phyloP scores from a whole-genome alignment of 2,888 invertebrate genomes.

The Macroteleia sp. region DNA sequence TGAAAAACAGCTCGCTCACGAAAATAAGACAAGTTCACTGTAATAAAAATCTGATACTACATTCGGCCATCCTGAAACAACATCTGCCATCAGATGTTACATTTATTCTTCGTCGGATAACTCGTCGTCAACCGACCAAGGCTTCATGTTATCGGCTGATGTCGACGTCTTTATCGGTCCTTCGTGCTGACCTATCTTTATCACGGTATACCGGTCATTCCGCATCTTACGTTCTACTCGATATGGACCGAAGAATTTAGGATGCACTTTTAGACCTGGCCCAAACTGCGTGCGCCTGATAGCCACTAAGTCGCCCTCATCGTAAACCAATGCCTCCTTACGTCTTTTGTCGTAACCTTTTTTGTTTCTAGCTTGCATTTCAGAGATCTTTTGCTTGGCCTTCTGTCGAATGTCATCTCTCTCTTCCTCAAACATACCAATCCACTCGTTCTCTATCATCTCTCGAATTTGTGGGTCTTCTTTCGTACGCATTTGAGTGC shows the following conservation, averaged over 20 bases:
- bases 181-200: no score
- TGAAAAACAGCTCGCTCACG: no score
- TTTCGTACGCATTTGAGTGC: no score
- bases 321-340: not conserved
- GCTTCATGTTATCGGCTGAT: no score
- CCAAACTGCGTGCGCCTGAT: not conserved
- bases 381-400: no score
- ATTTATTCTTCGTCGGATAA: no score
- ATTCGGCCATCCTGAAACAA: not conserved
- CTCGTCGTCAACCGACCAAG: no score
- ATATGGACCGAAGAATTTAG: not conserved
- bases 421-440: no score
- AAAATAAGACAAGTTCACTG: no score
- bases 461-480: not conserved
- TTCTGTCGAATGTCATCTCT: no score
- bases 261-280: not conserved
- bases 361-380: not conserved
- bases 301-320: not conserved
- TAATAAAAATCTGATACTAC: conserved; percentile 1
- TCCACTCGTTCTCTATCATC: not conserved
- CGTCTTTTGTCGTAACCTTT: not conserved
- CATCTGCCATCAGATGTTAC: not conserved
- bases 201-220: no score
- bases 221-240: not conserved
- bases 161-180: no score